Percentiles rank a stretch among this genome's conserved stretches.
These are phyloP conservation scores for Paratilapia polleni DNA, from an alignment of 2,113 vertebrate genomes.

Conservation along the genomic window DNA sequence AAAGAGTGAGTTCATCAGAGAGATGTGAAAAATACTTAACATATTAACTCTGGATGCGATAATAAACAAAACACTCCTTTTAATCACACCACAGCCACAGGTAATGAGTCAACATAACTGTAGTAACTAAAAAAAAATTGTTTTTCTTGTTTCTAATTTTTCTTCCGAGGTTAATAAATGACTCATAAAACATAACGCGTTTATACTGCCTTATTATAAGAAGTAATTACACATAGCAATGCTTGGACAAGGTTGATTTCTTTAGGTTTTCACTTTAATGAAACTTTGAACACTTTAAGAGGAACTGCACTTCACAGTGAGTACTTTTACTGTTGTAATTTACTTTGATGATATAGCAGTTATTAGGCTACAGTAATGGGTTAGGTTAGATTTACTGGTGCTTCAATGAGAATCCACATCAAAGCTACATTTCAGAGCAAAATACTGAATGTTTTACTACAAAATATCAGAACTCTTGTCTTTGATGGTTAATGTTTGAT, in stretches of 20 bases:
- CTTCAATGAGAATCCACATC: not conserved
- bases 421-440: not conserved
- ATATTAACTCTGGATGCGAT: not conserved
- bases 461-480: not conserved
- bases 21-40: not conserved
- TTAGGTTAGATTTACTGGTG: not conserved
- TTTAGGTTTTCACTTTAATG: not conserved
- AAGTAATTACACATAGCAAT: not conserved
- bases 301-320: not conserved
- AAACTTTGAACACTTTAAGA: slow-evolving; percentile 3
- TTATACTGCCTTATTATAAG: not conserved
- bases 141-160: not conserved
- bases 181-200: not conserved
- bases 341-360: not conserved
- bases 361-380: not conserved
- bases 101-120: not conserved
- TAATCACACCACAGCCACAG: not conserved
- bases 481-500: not conserved
- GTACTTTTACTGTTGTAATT: not conserved
- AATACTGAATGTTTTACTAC: not conserved
- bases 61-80: not conserved
- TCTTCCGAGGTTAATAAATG: not conserved
- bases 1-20: not conserved
- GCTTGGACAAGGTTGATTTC: not conserved
- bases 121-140: not conserved